phyloP scores from a whole-genome alignment of 2,113 vertebrate genomes.

The Megatriorchis doriae region DNA sequence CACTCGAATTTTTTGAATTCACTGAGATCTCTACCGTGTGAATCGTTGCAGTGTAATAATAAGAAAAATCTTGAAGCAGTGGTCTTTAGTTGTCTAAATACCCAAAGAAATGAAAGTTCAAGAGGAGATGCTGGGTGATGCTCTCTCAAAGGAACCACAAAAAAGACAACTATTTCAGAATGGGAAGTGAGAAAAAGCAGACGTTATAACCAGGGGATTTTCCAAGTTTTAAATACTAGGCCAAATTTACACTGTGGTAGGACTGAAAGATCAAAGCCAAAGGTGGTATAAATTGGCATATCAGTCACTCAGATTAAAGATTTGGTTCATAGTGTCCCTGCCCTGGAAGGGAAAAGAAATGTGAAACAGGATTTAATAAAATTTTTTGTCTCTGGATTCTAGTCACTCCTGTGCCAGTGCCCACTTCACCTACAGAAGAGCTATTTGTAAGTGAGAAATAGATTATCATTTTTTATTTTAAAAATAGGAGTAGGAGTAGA shows the following conservation, averaged over 20 bases:
- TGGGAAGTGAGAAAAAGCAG: conserved; percentile 39
- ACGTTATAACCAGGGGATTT: conserved; percentile 11
- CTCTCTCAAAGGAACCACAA: conserved; percentile 45
- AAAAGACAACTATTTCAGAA: conserved; percentile 22
- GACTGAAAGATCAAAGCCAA: conserved; percentile 21
- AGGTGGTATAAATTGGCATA: neutral
- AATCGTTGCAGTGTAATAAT: neutral
- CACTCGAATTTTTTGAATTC: accelerated
- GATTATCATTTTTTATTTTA: neutral
- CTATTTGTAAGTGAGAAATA: neutral
- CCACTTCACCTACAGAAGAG: neutral
- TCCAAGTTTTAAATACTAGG: conserved; percentile 20
- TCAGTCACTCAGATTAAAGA: neutral
- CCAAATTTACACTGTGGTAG: neutral
- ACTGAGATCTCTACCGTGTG: neutral
- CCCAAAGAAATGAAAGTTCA: neutral
- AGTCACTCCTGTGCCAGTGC: neutral
- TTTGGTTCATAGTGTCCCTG: neutral
- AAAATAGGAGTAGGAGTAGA: neutral
- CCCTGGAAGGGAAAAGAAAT: neutral
- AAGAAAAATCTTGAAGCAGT: neutral
- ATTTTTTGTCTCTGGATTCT: neutral
- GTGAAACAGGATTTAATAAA: neutral
- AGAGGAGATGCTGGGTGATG: neutral
- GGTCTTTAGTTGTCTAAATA: neutral